phyloP scores from a whole-genome alignment of 1,140 invertebrate species.

The Pseudomyrmex pallidus region DNA sequence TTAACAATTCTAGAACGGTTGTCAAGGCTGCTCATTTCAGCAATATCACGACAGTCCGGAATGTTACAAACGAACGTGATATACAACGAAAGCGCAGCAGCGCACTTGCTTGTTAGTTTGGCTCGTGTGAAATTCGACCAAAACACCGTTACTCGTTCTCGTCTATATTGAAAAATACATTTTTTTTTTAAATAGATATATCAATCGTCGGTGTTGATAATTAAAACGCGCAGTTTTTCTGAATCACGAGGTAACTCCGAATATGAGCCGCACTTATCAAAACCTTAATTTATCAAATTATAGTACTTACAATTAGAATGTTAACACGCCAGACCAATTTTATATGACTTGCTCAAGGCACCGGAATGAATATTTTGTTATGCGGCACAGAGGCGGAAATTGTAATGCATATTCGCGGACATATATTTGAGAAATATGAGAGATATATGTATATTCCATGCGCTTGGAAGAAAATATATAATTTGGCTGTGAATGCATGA shows the following conservation, averaged over 20 bases:
- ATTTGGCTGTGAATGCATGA: slow-evolving; percentile 10
- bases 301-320: no score
- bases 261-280: neutral
- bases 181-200: slow-evolving; percentile 19
- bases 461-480: slow-evolving; percentile 37
- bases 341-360: no score
- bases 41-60: slow-evolving; percentile 42
- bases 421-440: slow-evolving; percentile 10
- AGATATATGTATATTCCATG: neutral
- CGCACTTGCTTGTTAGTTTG: slow-evolving; percentile 32
- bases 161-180: neutral
- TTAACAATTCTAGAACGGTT: slow-evolving; percentile 62
- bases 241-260: no score
- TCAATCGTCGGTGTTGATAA: neutral
- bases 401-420: neutral
- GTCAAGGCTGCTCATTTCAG: slow-evolving; percentile 56
- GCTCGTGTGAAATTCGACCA: slow-evolving; percentile 28
- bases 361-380: no score
- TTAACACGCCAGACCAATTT: no score
- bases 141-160: neutral
- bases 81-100: slow-evolving; percentile 3
- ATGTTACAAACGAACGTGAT: slow-evolving; percentile 34
- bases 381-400: neutral
- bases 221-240: neutral
- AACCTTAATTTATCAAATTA: neutral